phyloP scores from a whole-genome alignment of 2,113 vertebrate species.

The Labeo catla region DNA sequence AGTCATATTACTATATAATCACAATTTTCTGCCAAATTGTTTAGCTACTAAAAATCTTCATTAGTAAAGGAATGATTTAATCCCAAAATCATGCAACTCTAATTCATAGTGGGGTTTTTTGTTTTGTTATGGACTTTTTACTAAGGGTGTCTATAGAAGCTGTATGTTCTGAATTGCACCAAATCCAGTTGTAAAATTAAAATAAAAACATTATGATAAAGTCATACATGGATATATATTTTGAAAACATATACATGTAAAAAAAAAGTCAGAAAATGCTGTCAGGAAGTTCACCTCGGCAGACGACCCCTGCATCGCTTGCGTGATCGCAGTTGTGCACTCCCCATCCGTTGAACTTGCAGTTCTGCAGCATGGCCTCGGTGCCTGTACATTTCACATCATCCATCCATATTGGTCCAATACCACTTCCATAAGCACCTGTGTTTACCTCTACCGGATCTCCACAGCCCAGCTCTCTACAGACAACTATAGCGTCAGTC shows the following conservation, averaged over 20 bases:
- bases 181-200: too few relatives aligned
- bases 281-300: not conserved
- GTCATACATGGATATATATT: not conserved
- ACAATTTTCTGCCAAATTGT: too few relatives aligned
- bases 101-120: too few relatives aligned
- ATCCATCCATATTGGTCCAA: not conserved
- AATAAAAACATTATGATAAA: too few relatives aligned
- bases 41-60: too few relatives aligned
- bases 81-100: too few relatives aligned
- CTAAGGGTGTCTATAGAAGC: too few relatives aligned
- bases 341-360: not conserved
- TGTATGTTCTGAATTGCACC: too few relatives aligned
- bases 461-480: constrained; percentile 24
- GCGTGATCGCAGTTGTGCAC: not conserved
- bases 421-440: constrained; percentile 16
- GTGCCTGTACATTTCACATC: not conserved
- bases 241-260: not conserved
- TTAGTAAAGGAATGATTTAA: too few relatives aligned
- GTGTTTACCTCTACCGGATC: not conserved
- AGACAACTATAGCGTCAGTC: constrained; percentile 17
- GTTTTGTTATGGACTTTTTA: too few relatives aligned
- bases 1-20: too few relatives aligned
- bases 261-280: not conserved
- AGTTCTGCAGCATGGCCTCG: not conserved
- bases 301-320: constrained; percentile 5